These are phyloP conservation scores for Phortica variegata DNA, from an alignment of 1,140 invertebrate genomes.

Conservation along the genomic window DNA sequence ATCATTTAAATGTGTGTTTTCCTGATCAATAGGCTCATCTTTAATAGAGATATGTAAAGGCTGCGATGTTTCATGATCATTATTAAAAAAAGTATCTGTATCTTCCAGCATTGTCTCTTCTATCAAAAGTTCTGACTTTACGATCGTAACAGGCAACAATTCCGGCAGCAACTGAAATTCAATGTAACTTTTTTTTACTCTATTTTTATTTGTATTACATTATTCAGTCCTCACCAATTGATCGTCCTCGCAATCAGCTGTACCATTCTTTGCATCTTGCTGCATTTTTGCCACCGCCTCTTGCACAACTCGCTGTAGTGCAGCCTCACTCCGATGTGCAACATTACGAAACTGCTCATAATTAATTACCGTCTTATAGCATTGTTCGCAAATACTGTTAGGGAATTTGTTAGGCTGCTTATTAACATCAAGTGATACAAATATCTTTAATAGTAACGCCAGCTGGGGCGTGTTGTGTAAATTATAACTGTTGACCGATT, in stretches of 20 bases:
- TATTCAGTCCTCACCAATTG: constrained; percentile 27
- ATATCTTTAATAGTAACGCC: constrained; percentile 4
- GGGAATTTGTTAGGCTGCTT: constrained; percentile 25
- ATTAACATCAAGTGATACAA: constrained; percentile 10
- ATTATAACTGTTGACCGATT: constrained; percentile 13
- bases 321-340: constrained; percentile 28
- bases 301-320: constrained; percentile 8
- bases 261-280: not conserved
- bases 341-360: constrained; percentile 36
- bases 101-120: too few relatives aligned
- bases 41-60: too few relatives aligned
- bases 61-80: too few relatives aligned
- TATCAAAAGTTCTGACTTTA: too few relatives aligned
- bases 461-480: constrained; percentile 4
- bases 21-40: too few relatives aligned
- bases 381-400: constrained; percentile 34
- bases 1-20: too few relatives aligned
- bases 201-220: too few relatives aligned
- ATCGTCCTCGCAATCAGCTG: constrained; percentile 3
- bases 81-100: too few relatives aligned
- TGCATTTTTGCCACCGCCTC: not conserved
- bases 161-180: constrained; percentile 13
- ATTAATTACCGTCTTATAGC: constrained; percentile 37
- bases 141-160: not conserved
- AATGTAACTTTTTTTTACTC: too few relatives aligned